Evolutionary conservation across 64 coral and sea anemone species (phyloP), one percentile per base, ranked within the genome.

Genomic region (Actinia equina): DNA sequence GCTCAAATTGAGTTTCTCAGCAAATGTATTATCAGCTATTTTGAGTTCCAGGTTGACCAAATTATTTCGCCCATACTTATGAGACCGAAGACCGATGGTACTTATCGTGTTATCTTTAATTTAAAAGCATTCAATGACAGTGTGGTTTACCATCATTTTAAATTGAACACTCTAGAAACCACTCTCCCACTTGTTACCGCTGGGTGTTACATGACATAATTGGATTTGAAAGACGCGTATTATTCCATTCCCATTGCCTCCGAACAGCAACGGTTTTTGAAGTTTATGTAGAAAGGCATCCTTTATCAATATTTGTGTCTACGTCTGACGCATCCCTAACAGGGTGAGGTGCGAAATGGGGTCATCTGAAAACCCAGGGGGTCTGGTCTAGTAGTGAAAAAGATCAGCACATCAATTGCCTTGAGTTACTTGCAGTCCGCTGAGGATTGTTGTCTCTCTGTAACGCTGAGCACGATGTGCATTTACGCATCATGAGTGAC

Each of bases 331-430:
- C 43, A 71, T 81, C 89, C 89, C n/a, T n/a, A n/a, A n/a, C n/a
- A n/a, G n/a, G n/a, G 22, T 93, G 88, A 87, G 92, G 92, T 44
- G 87, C 92, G 45, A 69, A 84, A 52, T 84, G 84, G 41, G 76
- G 76, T 85, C 27, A 89, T 8, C 46, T 17, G n/a, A 77, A 82
- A 80, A 89, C 92, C 64, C 59, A 84, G 6, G 82, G 82, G 42
- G 64, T 51, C 18, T 89, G 87, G 92, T 79, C 82, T 30, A 70
- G 44, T 3, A 67, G n/a, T 5, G 58, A 93, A 69, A 42, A 45
- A 53, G 59, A 61, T 1, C 44, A 77, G 56, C 80, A 93, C 43
- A 88, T 93, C 16, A 84, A 93, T 61, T 77, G n/a, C 57, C 27
- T 88, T 19, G 64, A 93, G 25, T 67, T 93, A 53, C 51, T 84